A percentile compares a stretch with the other conserved stretches of the same genome.
Conservation (phyloP, 2,797 vertebrate genomes). For the Paratrypauchen microcephalus region DNA sequence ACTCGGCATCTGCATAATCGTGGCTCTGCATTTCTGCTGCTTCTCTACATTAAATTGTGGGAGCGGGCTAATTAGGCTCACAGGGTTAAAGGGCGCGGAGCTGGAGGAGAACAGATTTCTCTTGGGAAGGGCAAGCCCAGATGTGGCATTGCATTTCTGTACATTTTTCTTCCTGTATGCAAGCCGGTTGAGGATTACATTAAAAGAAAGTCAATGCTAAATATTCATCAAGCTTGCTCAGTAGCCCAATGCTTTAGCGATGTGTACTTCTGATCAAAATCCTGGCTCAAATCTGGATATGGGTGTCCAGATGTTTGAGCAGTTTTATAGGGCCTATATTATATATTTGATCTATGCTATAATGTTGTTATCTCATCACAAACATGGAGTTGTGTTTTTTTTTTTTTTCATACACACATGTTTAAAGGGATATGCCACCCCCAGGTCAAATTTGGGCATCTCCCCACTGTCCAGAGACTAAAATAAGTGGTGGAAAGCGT, state of each 20-base stretch:
- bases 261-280: no score
- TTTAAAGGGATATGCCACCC: no score
- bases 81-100: slow-evolving; percentile 58
- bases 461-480: no score
- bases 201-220: neutral
- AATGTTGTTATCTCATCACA: no score
- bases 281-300: no score
- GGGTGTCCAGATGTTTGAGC: no score
- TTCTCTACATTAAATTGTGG: slow-evolving; percentile 61
- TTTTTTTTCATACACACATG: no score
- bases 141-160: slow-evolving; percentile 48
- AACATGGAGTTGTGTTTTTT: no score
- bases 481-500: no score
- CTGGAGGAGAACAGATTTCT: slow-evolving; percentile 52
- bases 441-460: no score
- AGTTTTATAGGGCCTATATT: no score
- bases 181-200: neutral
- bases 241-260: neutral
- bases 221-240: neutral
- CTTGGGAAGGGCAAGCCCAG: slow-evolving; percentile 61
- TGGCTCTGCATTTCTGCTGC: slow-evolving; percentile 64
- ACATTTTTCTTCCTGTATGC: slow-evolving; percentile 34
- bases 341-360: no score
- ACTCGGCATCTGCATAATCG: slow-evolving; percentile 67
- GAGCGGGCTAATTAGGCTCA: slow-evolving; percentile 66